A percentile compares a stretch with the other conserved stretches of the same genome.
Evolutionary conservation across 2,888 invertebrate genomes (phyloP).

Genomic region (Tenthredo amoena): DNA sequence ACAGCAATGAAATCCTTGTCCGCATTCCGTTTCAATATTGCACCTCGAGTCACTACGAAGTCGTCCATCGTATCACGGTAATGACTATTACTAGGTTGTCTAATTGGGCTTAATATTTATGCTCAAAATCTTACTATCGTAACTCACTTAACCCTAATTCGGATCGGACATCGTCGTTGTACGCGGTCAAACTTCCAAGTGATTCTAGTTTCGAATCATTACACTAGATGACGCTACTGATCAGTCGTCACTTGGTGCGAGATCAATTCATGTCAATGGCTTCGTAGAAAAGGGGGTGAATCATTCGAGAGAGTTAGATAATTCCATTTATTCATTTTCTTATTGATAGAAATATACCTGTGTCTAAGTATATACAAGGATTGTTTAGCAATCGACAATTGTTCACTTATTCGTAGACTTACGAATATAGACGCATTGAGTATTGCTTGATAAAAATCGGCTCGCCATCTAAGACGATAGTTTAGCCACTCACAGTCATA

Average conservation of each 20-base stretch:
- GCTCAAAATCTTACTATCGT: not conserved
- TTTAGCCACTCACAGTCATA: constrained; percentile 3
- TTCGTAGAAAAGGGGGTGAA: not conserved
- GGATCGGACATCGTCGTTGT: not conserved
- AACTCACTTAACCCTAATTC: not conserved
- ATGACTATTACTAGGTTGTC: not conserved
- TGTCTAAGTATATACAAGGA: not conserved
- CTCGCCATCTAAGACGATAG: not conserved
- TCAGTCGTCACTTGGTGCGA: not conserved
- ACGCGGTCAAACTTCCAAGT: not conserved
- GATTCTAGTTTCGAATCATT: not conserved
- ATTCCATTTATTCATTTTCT: not conserved
- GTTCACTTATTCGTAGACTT: constrained; percentile 6
- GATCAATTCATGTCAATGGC: not conserved
- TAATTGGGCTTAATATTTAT: not conserved
- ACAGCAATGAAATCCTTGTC: constrained; percentile 61
- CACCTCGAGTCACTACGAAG: constrained; percentile 68
- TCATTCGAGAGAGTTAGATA: not conserved
- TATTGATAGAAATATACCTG: not conserved
- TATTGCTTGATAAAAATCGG: constrained; percentile 14
- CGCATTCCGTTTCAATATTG: constrained; percentile 60
- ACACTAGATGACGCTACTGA: not conserved
- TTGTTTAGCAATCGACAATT: not conserved
- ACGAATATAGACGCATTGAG: not conserved
- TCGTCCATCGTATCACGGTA: constrained; percentile 62